phyloP scores from a whole-genome alignment of 2,888 invertebrate species.

The Drosophila borealis region DNA sequence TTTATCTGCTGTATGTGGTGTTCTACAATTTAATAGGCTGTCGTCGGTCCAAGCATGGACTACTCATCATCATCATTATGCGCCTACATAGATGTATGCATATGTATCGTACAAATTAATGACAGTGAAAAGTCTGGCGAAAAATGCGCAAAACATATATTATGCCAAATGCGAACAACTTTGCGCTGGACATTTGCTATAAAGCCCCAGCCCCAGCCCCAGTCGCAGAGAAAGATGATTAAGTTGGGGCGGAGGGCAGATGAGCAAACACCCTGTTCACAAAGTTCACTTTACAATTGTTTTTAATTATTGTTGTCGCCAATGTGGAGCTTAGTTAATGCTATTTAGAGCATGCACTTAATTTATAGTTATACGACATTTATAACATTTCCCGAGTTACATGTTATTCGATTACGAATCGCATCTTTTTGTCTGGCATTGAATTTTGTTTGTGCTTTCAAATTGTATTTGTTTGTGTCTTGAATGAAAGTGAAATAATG shows the following conservation, averaged over 20 bases:
- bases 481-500: constrained; percentile 67
- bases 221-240: not conserved
- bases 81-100: constrained; percentile 7
- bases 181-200: constrained; percentile 28
- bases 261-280: constrained; percentile 4
- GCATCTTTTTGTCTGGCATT: constrained; percentile 14
- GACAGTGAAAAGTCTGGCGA: constrained; percentile 47
- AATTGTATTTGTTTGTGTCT: constrained; percentile 19
- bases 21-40: constrained; percentile 54
- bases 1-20: constrained; percentile 40
- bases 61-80: constrained; percentile 15
- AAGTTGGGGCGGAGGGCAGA: not conserved
- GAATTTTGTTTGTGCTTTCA: constrained; percentile 12
- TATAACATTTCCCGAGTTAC: constrained; percentile 3
- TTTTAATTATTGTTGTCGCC: constrained; percentile 54
- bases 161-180: constrained; percentile 29
- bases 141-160: constrained; percentile 37
- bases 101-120: constrained; percentile 49
- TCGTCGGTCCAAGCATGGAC: constrained; percentile 49
- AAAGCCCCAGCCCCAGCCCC: not conserved
- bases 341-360: constrained; percentile 52
- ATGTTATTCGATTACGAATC: constrained; percentile 21
- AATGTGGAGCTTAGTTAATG: constrained; percentile 40
- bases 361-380: constrained; percentile 16
- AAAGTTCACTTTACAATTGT: constrained; percentile 52